Evolutionary conservation across 2,888 invertebrate species (phyloP).

Genomic region (Idaea straminata): DNA sequence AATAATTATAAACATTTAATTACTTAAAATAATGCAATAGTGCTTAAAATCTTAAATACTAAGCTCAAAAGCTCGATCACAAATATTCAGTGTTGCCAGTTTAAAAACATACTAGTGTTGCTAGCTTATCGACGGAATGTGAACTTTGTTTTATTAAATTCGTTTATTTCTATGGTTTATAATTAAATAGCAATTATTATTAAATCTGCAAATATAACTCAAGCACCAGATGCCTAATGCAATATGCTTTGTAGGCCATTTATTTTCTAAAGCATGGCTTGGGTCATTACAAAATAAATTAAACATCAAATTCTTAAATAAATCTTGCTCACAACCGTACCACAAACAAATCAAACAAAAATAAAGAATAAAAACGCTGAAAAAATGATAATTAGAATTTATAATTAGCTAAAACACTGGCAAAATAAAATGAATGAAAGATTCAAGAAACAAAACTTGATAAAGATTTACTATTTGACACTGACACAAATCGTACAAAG

Average conservation of each 20-base stretch:
- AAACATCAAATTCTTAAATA: constrained; percentile 21
- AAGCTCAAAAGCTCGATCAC: constrained; percentile 56
- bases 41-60: constrained; percentile 39
- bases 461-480: not conserved
- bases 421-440: not conserved
- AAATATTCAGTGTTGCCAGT: constrained; percentile 48
- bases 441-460: not conserved
- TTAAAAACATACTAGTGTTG: constrained; percentile 28
- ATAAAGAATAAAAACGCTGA: no score
- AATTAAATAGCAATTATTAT: constrained; percentile 3
- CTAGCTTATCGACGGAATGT: constrained; percentile 45
- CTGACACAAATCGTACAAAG: not conserved
- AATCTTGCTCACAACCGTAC: constrained; percentile 44
- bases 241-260: constrained; percentile 12
- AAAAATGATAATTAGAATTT: no score
- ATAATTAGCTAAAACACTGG: not conserved
- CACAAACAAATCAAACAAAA: constrained; percentile 3
- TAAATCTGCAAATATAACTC: not conserved
- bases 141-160: constrained; percentile 11
- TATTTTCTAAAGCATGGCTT: constrained; percentile 3
- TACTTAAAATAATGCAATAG: constrained; percentile 30
- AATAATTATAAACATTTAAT: constrained; percentile 10
- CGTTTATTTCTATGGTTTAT: constrained; percentile 14
- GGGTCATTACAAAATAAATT: constrained; percentile 9
- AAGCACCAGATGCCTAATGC: not conserved